phyloP scores from a whole-genome alignment of 2,888 invertebrate species.

The Cerceris ruficornis region DNA sequence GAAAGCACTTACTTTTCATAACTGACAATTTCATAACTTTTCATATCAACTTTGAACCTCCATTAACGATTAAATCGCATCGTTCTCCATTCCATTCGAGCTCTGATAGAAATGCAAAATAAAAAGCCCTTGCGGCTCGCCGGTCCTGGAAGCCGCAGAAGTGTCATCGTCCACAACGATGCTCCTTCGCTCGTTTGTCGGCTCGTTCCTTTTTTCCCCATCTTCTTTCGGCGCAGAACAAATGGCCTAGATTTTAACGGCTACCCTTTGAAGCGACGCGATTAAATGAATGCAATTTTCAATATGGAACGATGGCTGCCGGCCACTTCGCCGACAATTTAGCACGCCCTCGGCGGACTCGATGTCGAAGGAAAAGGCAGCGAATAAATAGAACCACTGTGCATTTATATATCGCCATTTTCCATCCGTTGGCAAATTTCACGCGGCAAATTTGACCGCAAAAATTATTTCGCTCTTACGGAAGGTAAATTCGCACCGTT shows the following conservation, averaged over 20 bases:
- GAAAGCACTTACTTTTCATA: background rate
- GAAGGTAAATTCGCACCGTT: background rate
- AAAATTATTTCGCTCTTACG: background rate
- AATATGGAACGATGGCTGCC: constrained; percentile 46
- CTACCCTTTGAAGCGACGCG: constrained; percentile 57
- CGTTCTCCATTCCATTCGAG: background rate
- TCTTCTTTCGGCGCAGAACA: constrained; percentile 22
- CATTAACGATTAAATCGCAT: constrained; percentile 10
- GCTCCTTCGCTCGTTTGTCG: constrained; percentile 2
- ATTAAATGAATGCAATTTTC: constrained; percentile 71
- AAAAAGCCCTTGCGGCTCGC: too few species aligned
- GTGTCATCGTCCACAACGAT: background rate
- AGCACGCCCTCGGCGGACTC: background rate
- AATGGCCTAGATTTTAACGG: constrained; percentile 66
- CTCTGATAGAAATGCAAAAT: too few species aligned
- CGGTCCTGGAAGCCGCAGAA: too few species aligned
- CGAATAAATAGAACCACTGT: background rate
- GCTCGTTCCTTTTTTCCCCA: constrained; percentile 26
- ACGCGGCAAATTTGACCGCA: background rate
- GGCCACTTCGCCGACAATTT: constrained; percentile 53
- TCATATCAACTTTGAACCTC: background rate
- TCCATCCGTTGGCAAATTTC: background rate
- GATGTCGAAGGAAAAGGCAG: background rate
- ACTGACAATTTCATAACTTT: too few species aligned
- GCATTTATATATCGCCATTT: background rate